Base-by-base conservation (phyloP, 2,888 invertebrate genomes). In the Drosophila flavopinicola region DNA sequence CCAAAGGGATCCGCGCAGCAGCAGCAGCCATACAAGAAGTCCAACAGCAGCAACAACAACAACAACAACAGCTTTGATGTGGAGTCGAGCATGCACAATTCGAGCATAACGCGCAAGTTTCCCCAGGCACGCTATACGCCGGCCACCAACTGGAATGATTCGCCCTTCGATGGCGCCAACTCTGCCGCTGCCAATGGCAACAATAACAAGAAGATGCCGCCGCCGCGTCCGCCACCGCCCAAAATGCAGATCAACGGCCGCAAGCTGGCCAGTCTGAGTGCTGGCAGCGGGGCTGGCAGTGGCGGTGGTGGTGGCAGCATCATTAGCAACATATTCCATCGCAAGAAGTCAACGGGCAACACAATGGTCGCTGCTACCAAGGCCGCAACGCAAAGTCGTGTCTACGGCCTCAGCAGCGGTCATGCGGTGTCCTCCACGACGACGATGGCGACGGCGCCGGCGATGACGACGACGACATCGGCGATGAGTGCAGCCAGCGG, bases 191-290 rank as follows among this genome's bases (percentile, higher is more conserved):
- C 11, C 33, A 54, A 52, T 47, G 66, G 63, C 37, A 60, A 47
- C 35, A 85, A 71, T 49, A 75, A 61, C 32, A 90, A 88, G 70
- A 91, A 90, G 65, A 79, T 88, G 63, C 90, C 91, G 41, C 91
- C 91, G 42, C 91, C 91, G 20, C 82, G 91, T 53, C 91, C 91
- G 30, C 91, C 91, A 60, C 91, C 91, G 58, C 91, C 91, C 6
- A 88, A 87, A 73, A 73, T 89, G 24, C 80, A 79, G 23, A 47
- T 78, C 2, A 75, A 83, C 45, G 83, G 78, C 0, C 84, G 80
- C 6, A 88, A 82, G 44, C 41, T 69, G 20, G 56, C 70, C 25
- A 76, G 75, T n/a, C 67, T 77, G 39, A 25, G n/a, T n/a, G n/a
- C n/a, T n/a, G n/a, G 59, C 7, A 39, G 15, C 52, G 58, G 49